Evolutionary conservation across 1,140 invertebrate species (phyloP), one percentile per base, ranked within the genome.

Genomic region (Idris sp.): DNA sequence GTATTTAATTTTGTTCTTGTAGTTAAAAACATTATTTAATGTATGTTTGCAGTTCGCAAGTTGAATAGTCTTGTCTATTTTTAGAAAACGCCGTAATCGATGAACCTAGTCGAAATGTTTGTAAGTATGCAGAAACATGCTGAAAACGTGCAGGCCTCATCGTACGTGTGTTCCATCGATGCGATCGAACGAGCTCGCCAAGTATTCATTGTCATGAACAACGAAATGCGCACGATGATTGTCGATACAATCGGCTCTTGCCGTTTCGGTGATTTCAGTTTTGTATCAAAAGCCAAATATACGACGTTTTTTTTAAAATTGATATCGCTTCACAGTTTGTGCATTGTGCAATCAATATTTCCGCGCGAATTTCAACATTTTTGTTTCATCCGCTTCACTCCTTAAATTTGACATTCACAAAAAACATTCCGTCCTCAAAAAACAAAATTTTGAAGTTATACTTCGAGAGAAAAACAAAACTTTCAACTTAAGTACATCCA

Each of bases 201-300:
- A 72, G 68, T 72, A 64, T 72, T 64, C 58, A 72, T 72, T 72
- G 68, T 72, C 68, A 64, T 72, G 68, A 73, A 64, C 68, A 73
- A 73, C 53, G 53, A 65, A 73, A 65, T 65, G 69, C 59, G 43
- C 69, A 40, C 59, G 44, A 59, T 73, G 61, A 73, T 73, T 73
- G 69, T 59, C 59, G 69, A 59, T 73, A 59, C 44, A 73, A 73
- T 65, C 69, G 69, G 33, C 59, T 59, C 38, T 53, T 38, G 30
- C 19, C 16, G 28, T 73, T 58, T 64, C 46, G 36, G 53, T 65
- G 59, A 59, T 65, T 59, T 43, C 59, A 46, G 53, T 40, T 64
- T n/a, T 51, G 46, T 33, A 53, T 33, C 44, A n/a, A 44, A 64
- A 51, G 19, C 35, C 15, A 54, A 62, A 64, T 51, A 43, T 51